phyloP scores from a whole-genome alignment of 1,140 invertebrate species.

The Drosophila rhopaloa region DNA sequence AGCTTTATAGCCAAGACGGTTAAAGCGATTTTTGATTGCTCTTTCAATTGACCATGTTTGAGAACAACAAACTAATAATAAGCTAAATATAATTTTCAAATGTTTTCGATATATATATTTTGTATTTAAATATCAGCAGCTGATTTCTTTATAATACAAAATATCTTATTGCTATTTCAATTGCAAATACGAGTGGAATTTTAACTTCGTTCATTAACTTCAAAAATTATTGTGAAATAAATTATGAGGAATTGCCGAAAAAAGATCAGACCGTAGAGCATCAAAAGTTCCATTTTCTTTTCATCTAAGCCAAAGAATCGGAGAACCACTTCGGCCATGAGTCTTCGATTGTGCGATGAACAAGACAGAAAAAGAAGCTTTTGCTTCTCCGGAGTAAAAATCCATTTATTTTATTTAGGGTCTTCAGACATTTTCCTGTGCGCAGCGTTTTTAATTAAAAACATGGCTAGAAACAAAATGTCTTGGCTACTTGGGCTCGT shows the following conservation, averaged over 20 bases:
- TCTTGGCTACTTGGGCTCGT: conserved; percentile 52
- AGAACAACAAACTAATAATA: neutral
- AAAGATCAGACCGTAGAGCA: neutral
- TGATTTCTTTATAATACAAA: too few species aligned
- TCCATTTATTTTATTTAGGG: conserved; percentile 77
- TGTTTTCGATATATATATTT: too few species aligned
- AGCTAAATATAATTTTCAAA: too few species aligned
- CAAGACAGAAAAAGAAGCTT: conserved; percentile 44
- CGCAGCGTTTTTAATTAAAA: conserved; percentile 75
- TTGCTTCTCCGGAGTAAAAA: conserved; percentile 59
- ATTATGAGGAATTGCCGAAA: neutral
- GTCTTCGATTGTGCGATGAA: conserved; percentile 50
- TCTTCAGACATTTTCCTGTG: conserved; percentile 49
- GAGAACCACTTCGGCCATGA: conserved; percentile 50
- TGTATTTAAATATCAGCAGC: too few species aligned
- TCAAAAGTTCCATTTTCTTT: neutral
- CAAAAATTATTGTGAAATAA: too few species aligned
- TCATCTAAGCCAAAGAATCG: conserved; percentile 12
- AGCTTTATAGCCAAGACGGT: neutral
- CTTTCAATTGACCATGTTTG: neutral
- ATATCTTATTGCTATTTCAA: neutral
- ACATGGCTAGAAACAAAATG: conserved; percentile 50
- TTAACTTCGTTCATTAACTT: too few species aligned
- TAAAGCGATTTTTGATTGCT: neutral
- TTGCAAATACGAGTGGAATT: neutral